These are phyloP conservation scores for Scolopax bukidnonensis DNA, from an alignment of 2,797 vertebrate species.

Conservation along the genomic window DNA sequence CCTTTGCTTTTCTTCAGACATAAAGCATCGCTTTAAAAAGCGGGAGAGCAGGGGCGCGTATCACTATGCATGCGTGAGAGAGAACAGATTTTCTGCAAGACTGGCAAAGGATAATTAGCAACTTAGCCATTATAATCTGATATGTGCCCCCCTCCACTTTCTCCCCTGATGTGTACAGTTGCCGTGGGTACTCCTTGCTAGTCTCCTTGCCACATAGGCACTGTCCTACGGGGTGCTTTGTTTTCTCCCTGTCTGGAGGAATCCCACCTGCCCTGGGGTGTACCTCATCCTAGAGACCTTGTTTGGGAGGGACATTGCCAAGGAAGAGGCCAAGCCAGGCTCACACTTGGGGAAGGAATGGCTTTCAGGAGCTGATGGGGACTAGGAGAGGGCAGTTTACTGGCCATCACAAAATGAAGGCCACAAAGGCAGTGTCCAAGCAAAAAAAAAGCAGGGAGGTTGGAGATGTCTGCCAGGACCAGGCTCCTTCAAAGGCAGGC, in stretches of 20 bases:
- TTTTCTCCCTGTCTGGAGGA: not conserved
- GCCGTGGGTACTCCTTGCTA: not conserved
- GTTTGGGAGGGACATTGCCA: not conserved
- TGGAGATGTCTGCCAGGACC: not conserved
- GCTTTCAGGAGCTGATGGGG: not conserved
- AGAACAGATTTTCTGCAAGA: not conserved
- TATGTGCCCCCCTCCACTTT: not conserved
- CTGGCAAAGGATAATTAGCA: not conserved
- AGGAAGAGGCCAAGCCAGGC: not conserved
- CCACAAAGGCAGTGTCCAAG: not conserved
- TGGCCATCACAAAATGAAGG: not conserved
- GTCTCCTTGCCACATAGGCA: not conserved
- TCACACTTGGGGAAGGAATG: not conserved
- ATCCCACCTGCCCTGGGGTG: not conserved
- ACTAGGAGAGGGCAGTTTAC: not conserved
- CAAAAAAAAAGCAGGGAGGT: not conserved
- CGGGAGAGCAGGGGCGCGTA: not conserved
- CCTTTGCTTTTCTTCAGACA: not conserved
- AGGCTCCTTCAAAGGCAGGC: not conserved
- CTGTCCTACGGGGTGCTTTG: rapidly evolving
- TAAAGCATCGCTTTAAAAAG: not conserved
- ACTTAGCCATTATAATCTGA: not conserved
- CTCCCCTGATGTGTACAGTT: not conserved
- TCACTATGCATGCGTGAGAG: not conserved
- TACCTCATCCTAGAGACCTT: rapidly evolving